Base-by-base conservation (phyloP, 2,113 vertebrate species). In the Leptobrachium leishanense region DNA sequence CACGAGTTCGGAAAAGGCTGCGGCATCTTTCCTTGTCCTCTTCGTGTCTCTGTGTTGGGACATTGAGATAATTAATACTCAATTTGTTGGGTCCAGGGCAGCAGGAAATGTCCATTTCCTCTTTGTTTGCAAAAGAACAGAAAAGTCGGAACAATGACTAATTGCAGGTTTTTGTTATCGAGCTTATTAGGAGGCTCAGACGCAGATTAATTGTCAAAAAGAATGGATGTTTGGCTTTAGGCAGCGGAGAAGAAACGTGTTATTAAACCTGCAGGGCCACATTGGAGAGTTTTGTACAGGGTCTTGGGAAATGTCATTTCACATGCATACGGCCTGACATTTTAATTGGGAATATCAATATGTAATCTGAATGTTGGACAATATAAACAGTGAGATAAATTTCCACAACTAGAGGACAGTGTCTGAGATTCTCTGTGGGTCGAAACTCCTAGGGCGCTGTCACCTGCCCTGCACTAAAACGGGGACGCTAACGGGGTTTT, bases 81-180 rank as follows among this genome's bases (percentile, higher is more conserved):
- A 74, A 67, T 79, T 79, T 73, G 77, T 41, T 73, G 53, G 53
- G 74, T 81, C 53, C 57, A 68, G 50, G 10, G 11, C 50, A 53
- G 65, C 63, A 81, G 72, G 78, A 81, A 81, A 74, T 13, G 53
- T 55, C 78, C 72, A 9, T 63, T 81, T 74, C 72, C 72, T 81
- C 43, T 72, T 11, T 6, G 44, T 68, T 68, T 55, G 5, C 53
- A 72, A 53, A 62, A 50, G 46, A 63, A 55, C 63, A 43, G 74
- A n/a, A 12, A 57, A 68, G 71, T 54, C 78, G 44, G 31, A 65
- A 31, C 65, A 46, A 46, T 68, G 78, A 81, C 63, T 81, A 81
- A 81, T 81, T 74, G 78, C 65, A 68, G 13, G 40, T 79, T 68
- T 31, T 73, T 79, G 70, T 79, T 67, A 79, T 73, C 70, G 65